These are phyloP conservation scores for Burhinus bistriatus DNA, from an alignment of 2,113 vertebrate species.

Conservation along the genomic window DNA sequence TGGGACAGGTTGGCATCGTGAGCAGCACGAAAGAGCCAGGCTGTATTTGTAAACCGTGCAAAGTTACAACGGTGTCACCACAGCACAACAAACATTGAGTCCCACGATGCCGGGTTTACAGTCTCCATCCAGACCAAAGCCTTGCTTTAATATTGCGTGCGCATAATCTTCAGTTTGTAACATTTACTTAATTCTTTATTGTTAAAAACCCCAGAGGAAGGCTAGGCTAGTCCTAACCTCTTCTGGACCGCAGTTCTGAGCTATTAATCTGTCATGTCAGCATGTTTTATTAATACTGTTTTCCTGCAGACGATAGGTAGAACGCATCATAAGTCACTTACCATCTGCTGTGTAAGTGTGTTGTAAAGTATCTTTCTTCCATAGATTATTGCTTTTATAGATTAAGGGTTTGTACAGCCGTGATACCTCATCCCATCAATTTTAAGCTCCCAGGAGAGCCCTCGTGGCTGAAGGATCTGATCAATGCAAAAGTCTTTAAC, in stretches of 20 bases:
- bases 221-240: not conserved
- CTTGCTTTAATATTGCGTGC: not conserved
- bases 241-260: not conserved
- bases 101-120: not conserved
- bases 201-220: constrained; percentile 25
- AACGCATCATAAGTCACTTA: constrained; percentile 24
- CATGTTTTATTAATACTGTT: constrained; percentile 19
- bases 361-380: constrained; percentile 31
- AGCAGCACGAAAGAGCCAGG: not conserved
- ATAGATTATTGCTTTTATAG: constrained; percentile 35
- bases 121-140: not conserved
- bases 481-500: not conserved
- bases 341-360: constrained; percentile 13
- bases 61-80: not conserved
- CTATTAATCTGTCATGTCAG: constrained; percentile 42
- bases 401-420: not conserved
- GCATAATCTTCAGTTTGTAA: not conserved
- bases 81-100: not conserved
- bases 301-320: not conserved
- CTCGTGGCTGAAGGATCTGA: not conserved
- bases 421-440: not conserved
- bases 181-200: constrained; percentile 24
- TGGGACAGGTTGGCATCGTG: not conserved
- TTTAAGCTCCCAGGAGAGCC: not conserved
- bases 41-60: not conserved